Evolutionary conservation across 2,888 invertebrate genomes (phyloP).

Genomic region (Polyommatus iphigenia): DNA sequence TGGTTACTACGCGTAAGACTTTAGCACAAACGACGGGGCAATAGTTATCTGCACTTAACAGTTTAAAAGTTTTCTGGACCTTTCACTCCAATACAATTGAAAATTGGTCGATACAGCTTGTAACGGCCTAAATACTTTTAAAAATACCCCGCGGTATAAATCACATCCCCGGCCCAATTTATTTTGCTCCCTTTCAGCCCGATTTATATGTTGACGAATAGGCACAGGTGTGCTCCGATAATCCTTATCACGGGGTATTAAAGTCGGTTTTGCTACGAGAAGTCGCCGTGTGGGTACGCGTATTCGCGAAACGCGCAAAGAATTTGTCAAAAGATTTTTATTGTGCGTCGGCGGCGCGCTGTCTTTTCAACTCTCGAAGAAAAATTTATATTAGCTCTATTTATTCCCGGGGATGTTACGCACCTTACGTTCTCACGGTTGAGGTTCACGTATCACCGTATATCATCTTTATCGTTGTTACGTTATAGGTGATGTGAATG

Average conservation of each 20-base stretch:
- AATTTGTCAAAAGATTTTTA: slow-evolving; percentile 21
- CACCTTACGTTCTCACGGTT: background rate
- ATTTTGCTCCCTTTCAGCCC: slow-evolving; percentile 41
- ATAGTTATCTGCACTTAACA: too few relatives aligned
- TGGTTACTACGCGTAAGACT: too few relatives aligned
- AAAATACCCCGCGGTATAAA: slow-evolving; percentile 39
- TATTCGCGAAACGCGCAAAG: slow-evolving; percentile 1
- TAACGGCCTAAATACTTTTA: slow-evolving; percentile 25
- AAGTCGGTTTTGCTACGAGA: background rate
- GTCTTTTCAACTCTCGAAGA: slow-evolving; percentile 4
- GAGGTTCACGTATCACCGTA: background rate
- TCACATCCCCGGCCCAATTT: slow-evolving; percentile 45
- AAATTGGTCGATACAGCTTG: background rate
- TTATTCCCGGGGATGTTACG: background rate
- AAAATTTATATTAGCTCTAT: slow-evolving; percentile 12
- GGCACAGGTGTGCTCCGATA: slow-evolving; percentile 21
- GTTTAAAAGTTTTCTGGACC: background rate
- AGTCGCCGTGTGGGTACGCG: background rate
- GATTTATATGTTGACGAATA: slow-evolving; percentile 43
- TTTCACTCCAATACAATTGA: background rate
- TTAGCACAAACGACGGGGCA: too few relatives aligned
- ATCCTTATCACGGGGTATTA: background rate
- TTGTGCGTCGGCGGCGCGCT: background rate
- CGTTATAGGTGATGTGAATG: background rate
- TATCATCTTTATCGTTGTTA: background rate